A percentile compares a stretch with the other conserved stretches of the same genome.
Evolutionary conservation across 1,140 invertebrate species (phyloP).

Genomic region (Ericerus pela): DNA sequence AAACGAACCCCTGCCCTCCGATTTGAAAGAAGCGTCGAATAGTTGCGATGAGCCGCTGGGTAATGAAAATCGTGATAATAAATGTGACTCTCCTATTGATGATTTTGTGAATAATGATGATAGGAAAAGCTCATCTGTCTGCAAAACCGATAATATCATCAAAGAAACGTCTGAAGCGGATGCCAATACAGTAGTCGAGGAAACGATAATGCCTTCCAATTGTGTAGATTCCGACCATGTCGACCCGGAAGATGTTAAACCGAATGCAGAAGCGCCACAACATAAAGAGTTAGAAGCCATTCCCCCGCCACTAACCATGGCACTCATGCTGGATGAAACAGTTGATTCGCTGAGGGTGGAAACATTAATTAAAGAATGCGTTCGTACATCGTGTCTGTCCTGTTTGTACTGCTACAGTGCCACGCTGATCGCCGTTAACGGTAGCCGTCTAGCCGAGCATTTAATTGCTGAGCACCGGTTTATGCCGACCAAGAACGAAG

Average conservation of each 20-base stretch:
- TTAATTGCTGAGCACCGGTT: conserved; percentile 61
- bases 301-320: conserved; percentile 35
- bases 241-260: neutral
- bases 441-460: conserved; percentile 57
- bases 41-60: too few species aligned
- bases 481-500: conserved; percentile 50
- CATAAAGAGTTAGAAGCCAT: conserved; percentile 43
- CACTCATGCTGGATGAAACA: conserved; percentile 54
- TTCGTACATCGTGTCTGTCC: conserved; percentile 44
- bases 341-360: conserved; percentile 54
- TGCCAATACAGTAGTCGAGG: neutral
- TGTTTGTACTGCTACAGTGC: conserved; percentile 75
- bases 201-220: too few species aligned
- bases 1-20: too few species aligned
- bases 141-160: too few species aligned
- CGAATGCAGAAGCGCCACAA: conserved; percentile 26
- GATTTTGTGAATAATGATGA: too few species aligned
- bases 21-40: too few species aligned
- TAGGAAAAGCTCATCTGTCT: too few species aligned
- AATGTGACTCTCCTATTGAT: too few species aligned
- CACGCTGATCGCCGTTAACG: conserved; percentile 62
- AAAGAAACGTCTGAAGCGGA: neutral
- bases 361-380: conserved; percentile 52
- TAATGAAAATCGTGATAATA: too few species aligned
- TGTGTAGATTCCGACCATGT: neutral